A percentile compares a stretch with the other conserved stretches of the same genome.
Evolutionary conservation across 2,797 vertebrate genomes (phyloP).

Genomic region (Rousettus madagascariensis): DNA sequence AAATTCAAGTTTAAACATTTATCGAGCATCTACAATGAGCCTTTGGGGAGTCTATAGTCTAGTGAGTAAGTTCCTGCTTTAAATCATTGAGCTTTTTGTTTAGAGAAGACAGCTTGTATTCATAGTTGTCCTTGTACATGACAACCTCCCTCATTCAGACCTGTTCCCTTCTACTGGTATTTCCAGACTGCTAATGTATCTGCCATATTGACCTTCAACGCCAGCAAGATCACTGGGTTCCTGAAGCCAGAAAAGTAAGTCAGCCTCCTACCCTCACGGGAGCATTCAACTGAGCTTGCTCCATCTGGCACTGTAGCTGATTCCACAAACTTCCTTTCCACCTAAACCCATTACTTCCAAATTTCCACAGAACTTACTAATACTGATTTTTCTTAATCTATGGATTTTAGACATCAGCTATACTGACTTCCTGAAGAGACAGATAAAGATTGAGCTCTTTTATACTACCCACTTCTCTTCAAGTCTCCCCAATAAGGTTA

Average conservation of each 20-base stretch:
- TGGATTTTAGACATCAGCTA: background rate
- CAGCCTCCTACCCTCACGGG: background rate
- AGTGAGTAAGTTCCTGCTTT: background rate
- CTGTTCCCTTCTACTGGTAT: conserved; percentile 8
- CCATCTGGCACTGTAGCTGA: background rate
- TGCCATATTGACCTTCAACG: conserved; percentile 48
- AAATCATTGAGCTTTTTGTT: background rate
- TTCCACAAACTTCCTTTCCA: background rate
- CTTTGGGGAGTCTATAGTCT: background rate
- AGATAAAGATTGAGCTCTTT: background rate
- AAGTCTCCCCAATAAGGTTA: background rate
- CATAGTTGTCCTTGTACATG: accelerated
- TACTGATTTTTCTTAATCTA: background rate
- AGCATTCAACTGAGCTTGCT: background rate
- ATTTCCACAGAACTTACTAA: background rate
- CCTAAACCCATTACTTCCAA: background rate
- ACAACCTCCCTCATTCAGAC: background rate
- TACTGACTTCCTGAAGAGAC: background rate
- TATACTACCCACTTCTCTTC: background rate
- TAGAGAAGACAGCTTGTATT: background rate
- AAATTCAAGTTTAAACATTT: background rate
- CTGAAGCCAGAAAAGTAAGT: conserved; percentile 81
- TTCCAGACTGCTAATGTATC: conserved; percentile 78
- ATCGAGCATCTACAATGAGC: background rate
- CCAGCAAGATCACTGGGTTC: conserved; percentile 75